Conservation (phyloP, 1,140 invertebrate genomes). For the Bombus cullumanus region DNA sequence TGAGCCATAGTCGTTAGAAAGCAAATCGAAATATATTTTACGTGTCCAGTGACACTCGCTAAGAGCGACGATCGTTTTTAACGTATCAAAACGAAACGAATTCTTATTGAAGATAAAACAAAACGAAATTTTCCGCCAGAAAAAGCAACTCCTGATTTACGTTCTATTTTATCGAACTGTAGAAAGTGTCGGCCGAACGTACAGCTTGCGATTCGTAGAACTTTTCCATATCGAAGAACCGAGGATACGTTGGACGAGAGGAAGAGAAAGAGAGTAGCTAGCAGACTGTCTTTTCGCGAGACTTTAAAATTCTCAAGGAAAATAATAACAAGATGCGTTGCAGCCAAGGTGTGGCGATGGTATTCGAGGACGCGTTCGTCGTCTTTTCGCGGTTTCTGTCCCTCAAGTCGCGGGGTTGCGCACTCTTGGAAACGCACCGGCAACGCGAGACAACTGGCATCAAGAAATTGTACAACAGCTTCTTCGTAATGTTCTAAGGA, state of each 20-base stretch:
- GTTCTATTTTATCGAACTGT: background rate
- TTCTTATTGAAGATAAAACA: background rate
- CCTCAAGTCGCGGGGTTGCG: constrained; percentile 82
- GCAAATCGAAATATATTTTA: constrained; percentile 24
- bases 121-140: background rate
- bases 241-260: background rate
- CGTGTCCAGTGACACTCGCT: constrained; percentile 38
- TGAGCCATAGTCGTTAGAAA: constrained; percentile 75
- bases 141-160: background rate
- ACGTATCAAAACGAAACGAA: background rate
- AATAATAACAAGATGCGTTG: constrained; percentile 78
- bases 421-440: constrained; percentile 89
- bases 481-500: constrained; percentile 92
- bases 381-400: constrained; percentile 82
- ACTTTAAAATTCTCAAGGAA: background rate
- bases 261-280: background rate
- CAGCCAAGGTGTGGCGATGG: constrained; percentile 79
- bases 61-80: background rate
- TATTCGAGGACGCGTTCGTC: constrained; percentile 81
- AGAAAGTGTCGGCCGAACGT: background rate
- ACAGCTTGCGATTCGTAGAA: background rate
- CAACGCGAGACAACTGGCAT: constrained; percentile 91
- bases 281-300: background rate
- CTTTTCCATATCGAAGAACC: background rate
- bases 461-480: constrained; percentile 92